Conservation (phyloP, 1,140 invertebrate genomes). For the Homarus americanus region DNA sequence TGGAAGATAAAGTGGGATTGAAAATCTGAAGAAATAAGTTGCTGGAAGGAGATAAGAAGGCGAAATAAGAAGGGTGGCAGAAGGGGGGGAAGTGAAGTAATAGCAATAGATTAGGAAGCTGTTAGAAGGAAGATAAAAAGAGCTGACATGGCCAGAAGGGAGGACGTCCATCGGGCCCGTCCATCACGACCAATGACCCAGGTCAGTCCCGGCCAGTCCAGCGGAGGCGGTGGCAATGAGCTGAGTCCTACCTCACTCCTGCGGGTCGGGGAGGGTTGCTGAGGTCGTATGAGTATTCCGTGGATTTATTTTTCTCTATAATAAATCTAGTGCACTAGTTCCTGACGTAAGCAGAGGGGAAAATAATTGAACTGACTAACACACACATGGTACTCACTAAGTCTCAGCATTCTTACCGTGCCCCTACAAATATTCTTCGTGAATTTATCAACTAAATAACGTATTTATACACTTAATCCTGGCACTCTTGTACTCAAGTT, state of each 20-base stretch:
- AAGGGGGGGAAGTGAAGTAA: conserved; percentile 1
- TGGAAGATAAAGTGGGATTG: not conserved
- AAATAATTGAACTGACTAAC: too few species aligned
- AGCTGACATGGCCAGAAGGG: conserved; percentile 31
- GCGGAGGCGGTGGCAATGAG: not conserved
- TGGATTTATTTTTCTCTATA: too few species aligned
- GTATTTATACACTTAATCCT: too few species aligned
- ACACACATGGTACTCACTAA: too few species aligned
- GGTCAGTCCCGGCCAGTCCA: not conserved
- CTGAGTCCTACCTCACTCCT: not conserved
- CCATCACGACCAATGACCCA: conserved; percentile 31
- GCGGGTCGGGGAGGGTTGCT: too few species aligned
- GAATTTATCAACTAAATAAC: too few species aligned
- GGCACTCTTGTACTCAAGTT: too few species aligned
- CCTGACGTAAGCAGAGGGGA: too few species aligned
- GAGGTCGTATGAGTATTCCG: too few species aligned
- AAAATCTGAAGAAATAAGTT: not conserved
- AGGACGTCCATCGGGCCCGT: not conserved
- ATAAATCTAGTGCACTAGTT: too few species aligned
- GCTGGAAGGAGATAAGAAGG: not conserved
- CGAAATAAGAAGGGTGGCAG: not conserved
- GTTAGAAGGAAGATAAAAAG: conserved; percentile 47
- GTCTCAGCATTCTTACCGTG: too few species aligned
- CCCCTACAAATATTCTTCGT: too few species aligned
- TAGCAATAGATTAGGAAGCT: conserved; percentile 50